Conservation (phyloP, 64 coral and sea anemone species). For the Trachythela sp. region DNA sequence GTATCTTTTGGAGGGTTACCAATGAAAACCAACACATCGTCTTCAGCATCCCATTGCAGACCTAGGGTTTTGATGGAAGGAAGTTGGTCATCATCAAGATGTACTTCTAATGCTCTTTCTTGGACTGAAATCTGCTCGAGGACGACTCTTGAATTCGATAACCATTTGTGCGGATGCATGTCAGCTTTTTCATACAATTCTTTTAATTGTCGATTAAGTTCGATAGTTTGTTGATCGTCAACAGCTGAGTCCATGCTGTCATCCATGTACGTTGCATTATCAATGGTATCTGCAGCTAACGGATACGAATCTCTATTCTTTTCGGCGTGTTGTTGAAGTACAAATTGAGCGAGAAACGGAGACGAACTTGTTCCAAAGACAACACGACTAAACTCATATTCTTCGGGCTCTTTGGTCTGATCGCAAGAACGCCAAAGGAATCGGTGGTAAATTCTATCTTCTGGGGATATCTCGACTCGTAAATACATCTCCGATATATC, state of each 20-base stretch:
- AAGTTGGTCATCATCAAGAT: too few relatives aligned
- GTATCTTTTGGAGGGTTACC: too few relatives aligned
- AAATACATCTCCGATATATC: constrained; percentile 43
- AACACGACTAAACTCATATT: constrained; percentile 59
- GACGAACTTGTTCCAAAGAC: constrained; percentile 45
- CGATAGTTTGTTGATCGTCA: background rate
- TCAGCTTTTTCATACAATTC: background rate
- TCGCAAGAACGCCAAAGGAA: constrained; percentile 9
- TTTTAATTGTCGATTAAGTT: background rate
- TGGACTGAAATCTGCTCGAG: background rate
- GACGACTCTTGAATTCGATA: background rate
- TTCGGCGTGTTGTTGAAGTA: background rate
- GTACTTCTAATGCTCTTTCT: background rate
- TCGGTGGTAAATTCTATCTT: background rate
- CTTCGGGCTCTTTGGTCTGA: constrained; percentile 10
- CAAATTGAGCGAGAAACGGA: constrained; percentile 33
- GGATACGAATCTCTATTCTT: background rate
- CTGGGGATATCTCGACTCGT: constrained; percentile 41
- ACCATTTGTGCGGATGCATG: constrained; percentile 18
- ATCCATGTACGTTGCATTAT: background rate
- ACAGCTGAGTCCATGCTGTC: constrained; percentile 15
- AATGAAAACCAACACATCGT: too few relatives aligned
- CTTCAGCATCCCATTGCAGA: too few relatives aligned
- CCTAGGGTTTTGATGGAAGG: too few relatives aligned
- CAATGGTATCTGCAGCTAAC: background rate